phyloP scores from a whole-genome alignment of 2,113 vertebrate species.

The Oreochromis tanganicae region DNA sequence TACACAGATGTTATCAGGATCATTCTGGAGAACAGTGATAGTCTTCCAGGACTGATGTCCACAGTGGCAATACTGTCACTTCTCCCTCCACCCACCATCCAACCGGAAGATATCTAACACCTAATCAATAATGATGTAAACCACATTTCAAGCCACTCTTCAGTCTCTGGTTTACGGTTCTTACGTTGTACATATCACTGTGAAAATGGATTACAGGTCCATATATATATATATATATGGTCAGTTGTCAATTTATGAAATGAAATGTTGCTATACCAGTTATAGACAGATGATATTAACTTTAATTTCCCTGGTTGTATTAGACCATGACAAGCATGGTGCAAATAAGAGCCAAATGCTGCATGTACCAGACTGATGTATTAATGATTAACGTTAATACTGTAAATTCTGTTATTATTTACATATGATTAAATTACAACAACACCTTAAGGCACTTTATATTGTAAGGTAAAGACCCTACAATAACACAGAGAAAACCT shows the following conservation, averaged over 20 bases:
- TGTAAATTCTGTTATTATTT: neutral
- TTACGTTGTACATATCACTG: neutral
- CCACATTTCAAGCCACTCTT: slow-evolving; percentile 10
- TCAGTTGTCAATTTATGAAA: neutral
- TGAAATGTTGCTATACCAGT: neutral
- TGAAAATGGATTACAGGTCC: neutral
- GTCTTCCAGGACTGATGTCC: slow-evolving; percentile 15
- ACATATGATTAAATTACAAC: neutral
- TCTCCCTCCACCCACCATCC: neutral
- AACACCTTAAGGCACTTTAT: neutral
- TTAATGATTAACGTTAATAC: neutral
- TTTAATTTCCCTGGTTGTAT: neutral
- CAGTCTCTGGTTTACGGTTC: neutral
- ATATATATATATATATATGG: neutral
- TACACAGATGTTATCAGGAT: slow-evolving; percentile 60
- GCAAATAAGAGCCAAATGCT: neutral
- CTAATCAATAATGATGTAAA: slow-evolving; percentile 50
- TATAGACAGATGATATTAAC: neutral
- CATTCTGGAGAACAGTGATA: slow-evolving; percentile 54
- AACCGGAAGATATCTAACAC: neutral
- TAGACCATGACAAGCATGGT: neutral
- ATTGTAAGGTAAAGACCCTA: neutral
- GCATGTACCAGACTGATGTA: neutral
- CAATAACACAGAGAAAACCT: neutral
- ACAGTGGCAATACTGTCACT: slow-evolving; percentile 32